Evolutionary conservation across 92 coral and sea anemone species (phyloP), one percentile per base, ranked within the genome.

Genomic region (Parazoanthus swiftii): DNA sequence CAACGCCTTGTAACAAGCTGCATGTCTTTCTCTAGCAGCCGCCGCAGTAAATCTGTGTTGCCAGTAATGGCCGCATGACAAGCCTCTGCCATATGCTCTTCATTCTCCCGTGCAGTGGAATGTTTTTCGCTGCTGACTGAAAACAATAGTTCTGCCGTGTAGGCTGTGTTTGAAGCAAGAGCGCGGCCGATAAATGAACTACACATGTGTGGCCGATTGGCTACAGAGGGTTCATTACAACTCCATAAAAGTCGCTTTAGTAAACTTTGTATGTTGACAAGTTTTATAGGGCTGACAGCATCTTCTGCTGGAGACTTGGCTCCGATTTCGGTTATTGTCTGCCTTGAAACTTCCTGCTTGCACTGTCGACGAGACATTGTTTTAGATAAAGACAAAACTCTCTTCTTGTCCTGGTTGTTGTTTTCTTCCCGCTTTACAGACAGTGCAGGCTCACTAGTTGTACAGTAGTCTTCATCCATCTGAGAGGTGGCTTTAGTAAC

Each of bases 11-110:
- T 68, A 9, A 48, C 87, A 18, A 84, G 79, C 11, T 84, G 78
- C 18, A 48, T 35, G 65, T 84, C 75, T 21, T 4, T 71, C 39
- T 54, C 54, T 33, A 72, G 26, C 6, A 84, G 14, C 29, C 42
- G 67, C n/a, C 43, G 87, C 33, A 84, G 46, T 6, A 50, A 70
- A 1, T 11, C 67, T 29, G 67, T 21, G 79, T 84, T 35, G 26
- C 87, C 87, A 33, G 35, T 14, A 73, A 84, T 25, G 0, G 87
- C 87, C 44, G 87, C 87, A 5, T 20, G 79, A 84, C 87, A 84
- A 8, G 78, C 87, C 36, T 67, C 38, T 6, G 59, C 23, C 77
- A 83, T 2, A 23, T 44, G 43, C 15, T 46, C 77, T 37, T 84
- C 78, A 25, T 46, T 35, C 79, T 7, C 79, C 26, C 46, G 70